Conservation (phyloP, 2,888 invertebrate species). For the Pherbina coryleti region DNA sequence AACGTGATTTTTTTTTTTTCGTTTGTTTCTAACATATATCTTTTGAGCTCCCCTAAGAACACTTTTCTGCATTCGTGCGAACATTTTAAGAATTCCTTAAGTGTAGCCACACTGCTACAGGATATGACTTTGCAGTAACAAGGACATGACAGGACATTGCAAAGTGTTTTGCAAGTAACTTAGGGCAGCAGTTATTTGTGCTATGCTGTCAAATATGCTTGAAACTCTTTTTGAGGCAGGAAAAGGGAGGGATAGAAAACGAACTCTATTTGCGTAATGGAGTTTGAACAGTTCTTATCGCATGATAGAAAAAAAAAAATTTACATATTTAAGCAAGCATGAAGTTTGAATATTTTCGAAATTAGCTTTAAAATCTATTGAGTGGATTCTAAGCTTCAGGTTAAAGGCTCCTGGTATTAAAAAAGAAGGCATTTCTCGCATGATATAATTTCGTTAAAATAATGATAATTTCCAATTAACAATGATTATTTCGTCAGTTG, state of each 20-base stretch:
- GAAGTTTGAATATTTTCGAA: no score
- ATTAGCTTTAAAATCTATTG: no score
- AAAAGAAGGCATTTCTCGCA: no score
- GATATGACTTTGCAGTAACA: slow-evolving; percentile 12
- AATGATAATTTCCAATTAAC: no score
- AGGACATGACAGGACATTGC: background rate
- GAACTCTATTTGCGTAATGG: background rate
- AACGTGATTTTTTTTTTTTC: background rate
- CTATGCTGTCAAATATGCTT: background rate
- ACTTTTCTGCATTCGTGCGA: background rate
- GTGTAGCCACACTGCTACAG: background rate
- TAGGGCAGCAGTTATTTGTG: slow-evolving; percentile 1
- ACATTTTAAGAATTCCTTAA: slow-evolving; percentile 16
- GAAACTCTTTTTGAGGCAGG: background rate
- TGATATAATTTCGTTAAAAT: no score
- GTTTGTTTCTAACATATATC: no score
- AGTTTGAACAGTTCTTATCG: background rate
- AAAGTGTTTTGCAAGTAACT: background rate
- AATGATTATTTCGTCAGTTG: no score
- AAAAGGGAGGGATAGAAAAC: background rate
- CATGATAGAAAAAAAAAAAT: no score
- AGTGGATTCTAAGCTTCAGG: no score
- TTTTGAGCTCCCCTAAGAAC: background rate
- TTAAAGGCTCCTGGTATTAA: no score
- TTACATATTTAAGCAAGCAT: no score